These are phyloP conservation scores for Cochlearius cochlearius DNA, from an alignment of 2,113 vertebrate genomes.

Conservation along the genomic window DNA sequence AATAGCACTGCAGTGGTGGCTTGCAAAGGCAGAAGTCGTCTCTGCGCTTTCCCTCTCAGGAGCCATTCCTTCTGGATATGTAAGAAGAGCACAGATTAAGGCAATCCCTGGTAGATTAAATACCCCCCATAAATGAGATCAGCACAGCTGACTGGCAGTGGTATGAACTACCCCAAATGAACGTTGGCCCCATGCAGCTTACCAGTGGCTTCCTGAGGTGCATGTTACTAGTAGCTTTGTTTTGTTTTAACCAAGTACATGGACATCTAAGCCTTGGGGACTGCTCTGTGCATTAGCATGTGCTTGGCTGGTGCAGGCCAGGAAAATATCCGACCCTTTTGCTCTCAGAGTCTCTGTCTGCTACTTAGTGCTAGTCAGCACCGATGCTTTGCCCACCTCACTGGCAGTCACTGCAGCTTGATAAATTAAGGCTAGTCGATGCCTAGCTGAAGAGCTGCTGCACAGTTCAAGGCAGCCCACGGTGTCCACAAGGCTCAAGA, in stretches of 20 bases:
- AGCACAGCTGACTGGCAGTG: neutral
- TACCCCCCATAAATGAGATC: neutral
- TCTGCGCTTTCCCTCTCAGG: neutral
- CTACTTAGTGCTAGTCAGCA: neutral
- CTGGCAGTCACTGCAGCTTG: neutral
- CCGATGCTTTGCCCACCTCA: rapidly evolving
- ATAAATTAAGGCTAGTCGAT: rapidly evolving
- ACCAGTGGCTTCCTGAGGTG: neutral
- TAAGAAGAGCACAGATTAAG: neutral
- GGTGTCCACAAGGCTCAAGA: neutral
- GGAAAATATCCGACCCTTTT: neutral
- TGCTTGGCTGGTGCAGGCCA: neutral
- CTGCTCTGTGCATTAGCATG: neutral
- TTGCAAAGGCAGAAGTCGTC: neutral
- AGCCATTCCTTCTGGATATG: neutral
- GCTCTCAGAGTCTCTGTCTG: neutral
- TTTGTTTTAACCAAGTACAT: neutral
- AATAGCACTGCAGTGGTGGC: neutral
- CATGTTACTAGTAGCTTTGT: neutral
- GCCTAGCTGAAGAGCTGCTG: neutral
- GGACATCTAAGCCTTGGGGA: neutral
- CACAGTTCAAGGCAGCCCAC: neutral
- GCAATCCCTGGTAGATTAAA: neutral
- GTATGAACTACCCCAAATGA: neutral
- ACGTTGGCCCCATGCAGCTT: neutral